phyloP scores from a whole-genome alignment of 2,888 invertebrate genomes.

The Drosophila birchii region DNA sequence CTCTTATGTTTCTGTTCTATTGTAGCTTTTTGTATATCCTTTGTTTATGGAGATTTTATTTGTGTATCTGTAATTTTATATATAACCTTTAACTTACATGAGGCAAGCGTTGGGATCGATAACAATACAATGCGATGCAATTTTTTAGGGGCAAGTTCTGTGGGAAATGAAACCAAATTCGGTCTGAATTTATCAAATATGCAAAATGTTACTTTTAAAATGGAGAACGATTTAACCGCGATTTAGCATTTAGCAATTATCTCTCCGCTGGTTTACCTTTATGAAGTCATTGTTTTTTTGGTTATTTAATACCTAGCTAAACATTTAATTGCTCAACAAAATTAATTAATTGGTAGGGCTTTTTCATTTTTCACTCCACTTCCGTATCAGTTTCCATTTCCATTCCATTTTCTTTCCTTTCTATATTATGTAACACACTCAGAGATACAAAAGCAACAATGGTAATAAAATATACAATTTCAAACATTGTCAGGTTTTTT shows the following conservation, averaged over 20 bases:
- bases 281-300: slow-evolving; percentile 3
- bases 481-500: slow-evolving; percentile 4
- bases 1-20: slow-evolving; percentile 16
- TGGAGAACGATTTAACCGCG: not conserved
- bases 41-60: slow-evolving; percentile 18
- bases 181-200: not conserved
- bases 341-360: slow-evolving; percentile 10
- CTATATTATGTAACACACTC: slow-evolving; percentile 13
- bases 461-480: slow-evolving; percentile 28
- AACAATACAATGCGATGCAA: slow-evolving; percentile 39
- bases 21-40: slow-evolving; percentile 23
- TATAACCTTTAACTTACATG: slow-evolving; percentile 41
- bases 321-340: slow-evolving; percentile 58
- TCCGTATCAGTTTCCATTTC: not conserved
- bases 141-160: slow-evolving; percentile 10
- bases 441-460: slow-evolving; percentile 27
- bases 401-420: not conserved
- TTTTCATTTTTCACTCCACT: not conserved
- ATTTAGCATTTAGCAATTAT: slow-evolving; percentile 18
- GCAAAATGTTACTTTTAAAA: not conserved
- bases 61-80: slow-evolving; percentile 5
- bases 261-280: slow-evolving; percentile 3
- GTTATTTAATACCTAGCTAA: slow-evolving; percentile 60
- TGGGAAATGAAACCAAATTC: slow-evolving; percentile 36
- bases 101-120: slow-evolving; percentile 57